Conservation (phyloP, 2,888 invertebrate genomes). For the Drosophila robusta region DNA sequence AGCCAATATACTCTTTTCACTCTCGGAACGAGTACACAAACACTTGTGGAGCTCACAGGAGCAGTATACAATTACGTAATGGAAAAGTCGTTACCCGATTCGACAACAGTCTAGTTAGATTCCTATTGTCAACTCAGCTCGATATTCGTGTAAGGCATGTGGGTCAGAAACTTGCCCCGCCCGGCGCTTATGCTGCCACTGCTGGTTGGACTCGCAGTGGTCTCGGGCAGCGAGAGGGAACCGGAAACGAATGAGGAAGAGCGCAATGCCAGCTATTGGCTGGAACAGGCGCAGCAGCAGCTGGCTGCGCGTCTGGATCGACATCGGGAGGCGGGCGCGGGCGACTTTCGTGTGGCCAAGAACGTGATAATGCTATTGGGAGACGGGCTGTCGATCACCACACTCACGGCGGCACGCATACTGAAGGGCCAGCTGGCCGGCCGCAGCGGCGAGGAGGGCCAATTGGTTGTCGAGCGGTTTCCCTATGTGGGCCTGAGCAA, state of each 20-base stretch:
- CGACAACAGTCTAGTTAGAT: constrained; percentile 12
- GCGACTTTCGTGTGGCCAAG: constrained; percentile 66
- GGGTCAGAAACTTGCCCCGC: constrained; percentile 2
- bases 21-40: too few species aligned
- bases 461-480: constrained; percentile 88
- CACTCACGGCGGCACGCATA: constrained; percentile 88
- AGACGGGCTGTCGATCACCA: constrained; percentile 91
- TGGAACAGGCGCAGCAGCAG: constrained; percentile 65
- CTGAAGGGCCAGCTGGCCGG: constrained; percentile 87
- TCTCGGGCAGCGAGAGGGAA: constrained; percentile 7
- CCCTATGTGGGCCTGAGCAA: constrained; percentile 88
- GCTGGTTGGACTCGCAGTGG: constrained; percentile 14
- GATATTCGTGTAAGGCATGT: constrained; percentile 26
- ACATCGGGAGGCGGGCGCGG: constrained; percentile 13
- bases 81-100: neutral
- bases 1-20: too few species aligned
- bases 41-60: too few species aligned
- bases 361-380: constrained; percentile 82
- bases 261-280: constrained; percentile 56
- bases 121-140: constrained; percentile 20
- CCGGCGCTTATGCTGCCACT: constrained; percentile 8
- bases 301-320: constrained; percentile 49
- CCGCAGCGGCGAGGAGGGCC: constrained; percentile 87
- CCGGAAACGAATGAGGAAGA: constrained; percentile 42
- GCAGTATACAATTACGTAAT: neutral